A percentile compares a stretch with the other conserved stretches of the same genome.
Conservation (phyloP, 2,888 invertebrate species). For the Chydorus sphaericus region DNA sequence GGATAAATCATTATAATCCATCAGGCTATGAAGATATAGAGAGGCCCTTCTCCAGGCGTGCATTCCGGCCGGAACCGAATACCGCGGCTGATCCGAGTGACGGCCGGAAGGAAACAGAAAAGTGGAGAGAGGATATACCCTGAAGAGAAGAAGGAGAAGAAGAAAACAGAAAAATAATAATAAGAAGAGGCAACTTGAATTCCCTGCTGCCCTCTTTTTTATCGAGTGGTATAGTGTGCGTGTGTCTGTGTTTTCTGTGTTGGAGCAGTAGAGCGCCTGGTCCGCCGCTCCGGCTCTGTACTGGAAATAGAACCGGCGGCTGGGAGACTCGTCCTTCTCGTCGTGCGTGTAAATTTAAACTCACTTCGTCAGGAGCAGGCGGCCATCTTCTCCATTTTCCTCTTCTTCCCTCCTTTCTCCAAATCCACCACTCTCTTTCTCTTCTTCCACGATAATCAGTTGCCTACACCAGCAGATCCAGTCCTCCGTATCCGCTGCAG, state of each 20-base stretch:
- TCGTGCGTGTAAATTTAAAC: constrained; percentile 6
- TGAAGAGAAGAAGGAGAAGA: too few species aligned
- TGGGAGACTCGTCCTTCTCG: neutral
- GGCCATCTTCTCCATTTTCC: neutral
- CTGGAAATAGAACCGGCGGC: constrained; percentile 4
- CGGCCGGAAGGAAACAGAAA: neutral
- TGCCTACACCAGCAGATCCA: neutral
- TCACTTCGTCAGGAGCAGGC: neutral
- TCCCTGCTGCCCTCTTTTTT: too few species aligned
- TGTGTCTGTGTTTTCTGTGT: neutral
- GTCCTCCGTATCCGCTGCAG: neutral
- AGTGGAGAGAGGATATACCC: too few species aligned
- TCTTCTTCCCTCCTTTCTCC: neutral
- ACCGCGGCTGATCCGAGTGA: neutral
- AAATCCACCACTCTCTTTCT: neutral
- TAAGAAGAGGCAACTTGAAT: too few species aligned
- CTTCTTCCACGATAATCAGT: neutral
- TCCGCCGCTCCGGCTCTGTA: neutral
- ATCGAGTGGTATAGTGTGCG: too few species aligned
- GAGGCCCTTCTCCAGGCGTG: neutral
- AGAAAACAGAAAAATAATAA: too few species aligned
- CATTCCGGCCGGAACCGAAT: neutral
- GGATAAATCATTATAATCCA: too few species aligned
- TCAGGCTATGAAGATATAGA: neutral
- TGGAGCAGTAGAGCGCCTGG: neutral